Percentiles rank a stretch among this genome's conserved stretches.
Evolutionary conservation across 2,888 invertebrate genomes (phyloP).

Genomic region (Drosophila meridionalis): DNA sequence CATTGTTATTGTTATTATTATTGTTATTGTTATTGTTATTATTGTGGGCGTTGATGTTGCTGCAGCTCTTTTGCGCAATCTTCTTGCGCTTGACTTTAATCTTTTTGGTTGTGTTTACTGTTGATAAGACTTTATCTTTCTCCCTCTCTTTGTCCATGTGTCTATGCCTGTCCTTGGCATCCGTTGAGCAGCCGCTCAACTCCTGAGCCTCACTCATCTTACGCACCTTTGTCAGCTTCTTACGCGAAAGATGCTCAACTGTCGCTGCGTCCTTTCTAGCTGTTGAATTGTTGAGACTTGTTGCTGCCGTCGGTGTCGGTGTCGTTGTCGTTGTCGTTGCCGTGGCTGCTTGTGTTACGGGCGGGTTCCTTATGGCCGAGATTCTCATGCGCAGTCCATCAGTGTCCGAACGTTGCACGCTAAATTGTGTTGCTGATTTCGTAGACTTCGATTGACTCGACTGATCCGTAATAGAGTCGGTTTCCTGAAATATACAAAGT

Average conservation of each 20-base stretch:
- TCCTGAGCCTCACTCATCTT: conserved; percentile 74
- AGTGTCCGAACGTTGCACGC: conserved; percentile 83
- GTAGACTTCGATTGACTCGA: conserved; percentile 78
- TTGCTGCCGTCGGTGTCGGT: conserved; percentile 13
- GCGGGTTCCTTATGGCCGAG: conserved; percentile 80
- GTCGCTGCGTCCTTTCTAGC: conserved; percentile 17
- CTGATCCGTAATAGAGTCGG: conserved; percentile 82
- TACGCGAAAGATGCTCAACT: conserved; percentile 33
- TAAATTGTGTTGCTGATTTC: conserved; percentile 82
- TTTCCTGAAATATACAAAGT: conserved; percentile 65
- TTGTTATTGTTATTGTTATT: conserved; percentile 5
- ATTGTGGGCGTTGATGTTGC: conserved; percentile 11
- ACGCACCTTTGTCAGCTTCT: conserved; percentile 39
- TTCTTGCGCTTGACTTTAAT: conserved; percentile 83
- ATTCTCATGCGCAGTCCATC: conserved; percentile 85
- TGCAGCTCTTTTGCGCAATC: conserved; percentile 51
- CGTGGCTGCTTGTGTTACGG: conserved; percentile 23
- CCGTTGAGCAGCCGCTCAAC: conserved; percentile 74
- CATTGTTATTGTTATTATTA: conserved; percentile 32
- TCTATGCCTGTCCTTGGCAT: conserved; percentile 62
- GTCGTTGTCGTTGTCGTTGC: background rate
- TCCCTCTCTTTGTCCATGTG: conserved; percentile 49
- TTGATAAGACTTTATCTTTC: conserved; percentile 30
- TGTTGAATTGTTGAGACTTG: conserved; percentile 22
- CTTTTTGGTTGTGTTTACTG: conserved; percentile 71